These are phyloP conservation scores for Hoplodrina blanda DNA, from an alignment of 2,888 invertebrate species.

Conservation along the genomic window DNA sequence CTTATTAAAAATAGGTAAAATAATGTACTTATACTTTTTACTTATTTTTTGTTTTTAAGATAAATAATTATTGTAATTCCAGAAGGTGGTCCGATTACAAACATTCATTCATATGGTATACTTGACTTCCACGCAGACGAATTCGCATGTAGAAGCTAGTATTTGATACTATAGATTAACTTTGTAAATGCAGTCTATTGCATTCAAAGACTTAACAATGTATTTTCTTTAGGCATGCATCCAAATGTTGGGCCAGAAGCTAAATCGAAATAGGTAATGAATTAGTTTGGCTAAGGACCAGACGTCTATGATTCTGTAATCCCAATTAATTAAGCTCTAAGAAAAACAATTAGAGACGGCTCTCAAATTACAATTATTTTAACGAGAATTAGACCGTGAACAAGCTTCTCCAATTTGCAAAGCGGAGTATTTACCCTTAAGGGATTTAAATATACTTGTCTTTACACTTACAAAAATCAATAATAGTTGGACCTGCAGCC, in stretches of 20 bases:
- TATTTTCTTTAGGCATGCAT: slow-evolving; percentile 12
- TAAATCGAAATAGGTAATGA: slow-evolving; percentile 26
- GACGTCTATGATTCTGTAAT: not conserved
- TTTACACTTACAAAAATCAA: not conserved
- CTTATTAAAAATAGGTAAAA: too few species aligned
- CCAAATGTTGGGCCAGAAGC: not conserved
- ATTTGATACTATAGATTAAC: too few species aligned
- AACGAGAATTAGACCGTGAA: not conserved
- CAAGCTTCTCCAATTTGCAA: not conserved
- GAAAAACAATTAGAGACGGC: slow-evolving; percentile 2
- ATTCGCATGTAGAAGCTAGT: too few species aligned
- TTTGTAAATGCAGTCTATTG: not conserved
- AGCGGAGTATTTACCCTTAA: not conserved
- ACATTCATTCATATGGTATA: too few species aligned
- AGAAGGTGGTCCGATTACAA: too few species aligned
- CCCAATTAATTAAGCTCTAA: slow-evolving; percentile 13
- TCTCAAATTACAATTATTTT: not conserved
- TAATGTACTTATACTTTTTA: too few species aligned
- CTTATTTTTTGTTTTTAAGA: too few species aligned
- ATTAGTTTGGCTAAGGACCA: slow-evolving; percentile 27
- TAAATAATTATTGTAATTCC: too few species aligned
- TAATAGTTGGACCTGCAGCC: too few species aligned
- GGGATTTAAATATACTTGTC: not conserved
- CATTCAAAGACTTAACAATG: slow-evolving; percentile 2
- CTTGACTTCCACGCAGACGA: too few species aligned